These are phyloP conservation scores for Kryphioiulus occultus DNA, from an alignment of 2,888 invertebrate genomes.

Conservation along the genomic window DNA sequence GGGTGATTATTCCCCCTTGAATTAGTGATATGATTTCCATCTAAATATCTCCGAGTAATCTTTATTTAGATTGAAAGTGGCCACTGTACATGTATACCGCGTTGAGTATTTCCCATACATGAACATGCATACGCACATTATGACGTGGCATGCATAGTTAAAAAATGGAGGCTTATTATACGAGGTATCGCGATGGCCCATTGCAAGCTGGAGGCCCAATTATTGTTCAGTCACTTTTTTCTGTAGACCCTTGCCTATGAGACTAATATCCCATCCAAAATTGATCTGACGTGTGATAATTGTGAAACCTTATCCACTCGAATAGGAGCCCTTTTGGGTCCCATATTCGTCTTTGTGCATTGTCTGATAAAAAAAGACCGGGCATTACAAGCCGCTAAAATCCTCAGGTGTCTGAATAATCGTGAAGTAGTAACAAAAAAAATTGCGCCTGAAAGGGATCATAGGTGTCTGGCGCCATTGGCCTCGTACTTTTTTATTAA, in stretches of 20 bases:
- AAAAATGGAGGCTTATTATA: conserved; percentile 15
- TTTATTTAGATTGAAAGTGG: no score
- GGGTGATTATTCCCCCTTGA: no score
- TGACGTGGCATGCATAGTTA: not conserved
- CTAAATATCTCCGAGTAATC: no score
- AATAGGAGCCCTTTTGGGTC: not conserved
- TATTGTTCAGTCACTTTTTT: not conserved
- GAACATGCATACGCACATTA: no score
- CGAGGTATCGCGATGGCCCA: not conserved
- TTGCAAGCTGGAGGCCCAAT: not conserved
- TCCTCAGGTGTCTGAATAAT: not conserved
- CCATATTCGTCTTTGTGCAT: not conserved
- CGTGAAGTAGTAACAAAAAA: not conserved
- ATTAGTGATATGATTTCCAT: no score
- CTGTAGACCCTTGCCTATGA: not conserved
- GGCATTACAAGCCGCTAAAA: not conserved
- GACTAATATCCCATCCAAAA: not conserved
- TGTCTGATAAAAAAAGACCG: not conserved
- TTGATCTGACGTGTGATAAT: conserved; percentile 36
- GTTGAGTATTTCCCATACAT: no score
- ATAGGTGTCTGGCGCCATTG: conserved; percentile 18
- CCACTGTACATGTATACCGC: no score
- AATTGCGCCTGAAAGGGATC: not conserved
- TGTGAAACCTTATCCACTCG: not conserved
- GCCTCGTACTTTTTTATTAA: not conserved